Evolutionary conservation across 1,140 invertebrate species (phyloP), one percentile per base, ranked within the genome.

Genomic region (Paraescarpia echinospica): DNA sequence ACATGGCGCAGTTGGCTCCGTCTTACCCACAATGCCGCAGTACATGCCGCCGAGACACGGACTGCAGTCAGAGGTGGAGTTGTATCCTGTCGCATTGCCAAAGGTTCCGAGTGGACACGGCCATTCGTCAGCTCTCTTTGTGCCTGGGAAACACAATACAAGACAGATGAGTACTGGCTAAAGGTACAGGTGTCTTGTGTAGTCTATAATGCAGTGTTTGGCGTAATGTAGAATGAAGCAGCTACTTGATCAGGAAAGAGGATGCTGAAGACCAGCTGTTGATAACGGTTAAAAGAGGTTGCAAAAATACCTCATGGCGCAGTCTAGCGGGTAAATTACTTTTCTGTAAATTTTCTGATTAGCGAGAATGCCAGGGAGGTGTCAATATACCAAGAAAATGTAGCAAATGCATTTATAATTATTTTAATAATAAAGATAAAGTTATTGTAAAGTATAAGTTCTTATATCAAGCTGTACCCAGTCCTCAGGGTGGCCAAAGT

Each of bases 61-160:
- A 27, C 93, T 93, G 94, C 95, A 96, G 77, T 95, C 91, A 35
- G 90, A 89, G 51, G 92, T 92, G 77, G 89, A 88, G 89, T 94
- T 93, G 88, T 94, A 94, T 41, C 94, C 92, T 22, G 94, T 94
- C 0, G 94, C 94, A 93, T 96, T 95, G 92, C 95, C 95, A 93
- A 95, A 96, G 0, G 95, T 96, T 35, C 95, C 95, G 33, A 94
- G 35, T 1, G 95, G 95, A 94, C 95, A 96, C 1, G 95, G 95
- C 92, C 94, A 95, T 93, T 95, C 95, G 33, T 91, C 91, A 35
- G 94, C 94, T 22, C 92, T 89, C 92, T 94, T 95, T 34, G 95
- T 95, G 31, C 91, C 34, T 18, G 93, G 95, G 93, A 90, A 90
- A 5, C n/a, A 90, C 89, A 89, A 34, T 33, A 89, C 89, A 89